Percentiles rank a stretch among this genome's conserved stretches.
These are phyloP conservation scores for Meda fulgida DNA, from an alignment of 2,797 vertebrate species.

Conservation along the genomic window DNA sequence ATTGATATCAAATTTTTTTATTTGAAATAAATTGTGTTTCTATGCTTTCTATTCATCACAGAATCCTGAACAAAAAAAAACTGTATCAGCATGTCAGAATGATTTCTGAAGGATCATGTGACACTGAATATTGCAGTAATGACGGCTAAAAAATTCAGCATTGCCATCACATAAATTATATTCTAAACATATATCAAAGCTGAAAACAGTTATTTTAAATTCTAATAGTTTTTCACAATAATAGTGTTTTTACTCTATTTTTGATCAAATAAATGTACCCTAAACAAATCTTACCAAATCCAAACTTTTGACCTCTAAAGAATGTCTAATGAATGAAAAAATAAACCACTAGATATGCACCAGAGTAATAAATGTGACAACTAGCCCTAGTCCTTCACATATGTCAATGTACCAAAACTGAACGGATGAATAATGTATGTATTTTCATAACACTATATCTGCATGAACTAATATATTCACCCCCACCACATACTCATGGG, in stretches of 20 bases:
- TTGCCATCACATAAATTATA: neutral
- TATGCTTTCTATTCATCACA: neutral
- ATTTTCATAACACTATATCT: neutral
- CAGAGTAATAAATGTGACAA: neutral
- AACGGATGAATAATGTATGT: neutral
- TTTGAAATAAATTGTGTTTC: too few species aligned
- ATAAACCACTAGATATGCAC: neutral
- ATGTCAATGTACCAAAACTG: neutral
- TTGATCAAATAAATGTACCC: neutral
- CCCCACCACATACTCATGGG: neutral
- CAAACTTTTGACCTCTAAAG: neutral
- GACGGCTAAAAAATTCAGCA: neutral
- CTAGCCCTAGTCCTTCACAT: neutral
- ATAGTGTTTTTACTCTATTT: neutral
- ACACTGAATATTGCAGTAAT: neutral
- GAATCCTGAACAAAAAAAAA: neutral
- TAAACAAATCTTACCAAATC: neutral
- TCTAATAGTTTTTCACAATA: neutral
- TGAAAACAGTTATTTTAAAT: neutral
- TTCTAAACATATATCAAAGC: neutral
- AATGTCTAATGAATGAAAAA: neutral
- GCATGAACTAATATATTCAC: conserved; percentile 5
- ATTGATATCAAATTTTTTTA: too few species aligned
- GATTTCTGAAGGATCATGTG: neutral
- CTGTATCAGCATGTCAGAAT: neutral